These are phyloP conservation scores for Maniola jurtina DNA, from an alignment of 1,140 invertebrate genomes.

Conservation along the genomic window DNA sequence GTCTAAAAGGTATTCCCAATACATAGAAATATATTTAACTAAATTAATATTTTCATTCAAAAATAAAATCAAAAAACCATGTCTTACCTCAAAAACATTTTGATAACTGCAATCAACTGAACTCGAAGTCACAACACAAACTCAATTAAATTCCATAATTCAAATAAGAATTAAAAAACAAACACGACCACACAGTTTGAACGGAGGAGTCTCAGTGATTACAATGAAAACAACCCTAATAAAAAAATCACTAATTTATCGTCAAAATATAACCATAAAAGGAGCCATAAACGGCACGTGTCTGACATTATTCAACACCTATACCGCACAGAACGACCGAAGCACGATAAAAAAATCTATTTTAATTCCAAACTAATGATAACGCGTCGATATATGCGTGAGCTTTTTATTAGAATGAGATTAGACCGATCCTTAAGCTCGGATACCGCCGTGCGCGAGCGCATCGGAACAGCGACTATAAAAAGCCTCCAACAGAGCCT, in stretches of 20 bases:
- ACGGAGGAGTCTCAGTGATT: slow-evolving; percentile 62
- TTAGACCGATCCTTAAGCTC: slow-evolving; percentile 70
- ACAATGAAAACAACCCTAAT: slow-evolving; percentile 61
- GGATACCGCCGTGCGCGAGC: slow-evolving; percentile 72
- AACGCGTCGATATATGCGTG: slow-evolving; percentile 68
- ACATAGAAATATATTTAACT: too few species aligned
- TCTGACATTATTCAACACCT: slow-evolving; percentile 63
- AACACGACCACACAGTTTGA: slow-evolving; percentile 71
- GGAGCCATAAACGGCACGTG: slow-evolving; percentile 69
- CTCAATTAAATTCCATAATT: slow-evolving; percentile 47
- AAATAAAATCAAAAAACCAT: background rate
- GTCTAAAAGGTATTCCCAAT: too few species aligned
- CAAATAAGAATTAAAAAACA: slow-evolving; percentile 37
- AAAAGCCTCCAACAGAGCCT: slow-evolving; percentile 65
- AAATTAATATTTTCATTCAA: too few species aligned
- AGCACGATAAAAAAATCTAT: slow-evolving; percentile 54
- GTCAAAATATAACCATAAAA: slow-evolving; percentile 69
- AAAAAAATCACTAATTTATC: slow-evolving; percentile 64
- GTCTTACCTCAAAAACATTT: slow-evolving; percentile 73
- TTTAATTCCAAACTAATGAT: slow-evolving; percentile 55
- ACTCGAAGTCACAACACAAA: slow-evolving; percentile 46
- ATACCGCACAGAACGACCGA: slow-evolving; percentile 51
- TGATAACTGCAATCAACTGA: slow-evolving; percentile 30
- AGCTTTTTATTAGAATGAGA: slow-evolving; percentile 76
- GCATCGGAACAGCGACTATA: slow-evolving; percentile 74